Evolutionary conservation across 2,113 vertebrate genomes (phyloP).

Genomic region (Ciconia stormi): DNA sequence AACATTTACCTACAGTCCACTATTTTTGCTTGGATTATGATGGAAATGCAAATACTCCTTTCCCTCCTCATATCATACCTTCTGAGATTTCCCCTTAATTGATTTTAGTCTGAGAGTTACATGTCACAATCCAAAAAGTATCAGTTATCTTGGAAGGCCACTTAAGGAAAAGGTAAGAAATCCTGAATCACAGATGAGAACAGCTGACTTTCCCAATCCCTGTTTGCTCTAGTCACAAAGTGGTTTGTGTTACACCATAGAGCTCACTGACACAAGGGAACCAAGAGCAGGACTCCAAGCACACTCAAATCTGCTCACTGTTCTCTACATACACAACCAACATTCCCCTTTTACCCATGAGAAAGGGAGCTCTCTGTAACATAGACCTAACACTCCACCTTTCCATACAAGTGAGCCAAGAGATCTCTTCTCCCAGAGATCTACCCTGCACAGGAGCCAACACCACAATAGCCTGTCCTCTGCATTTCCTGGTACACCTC

Average conservation of each 20-base stretch:
- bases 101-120: neutral
- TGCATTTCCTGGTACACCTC: neutral
- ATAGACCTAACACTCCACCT: neutral
- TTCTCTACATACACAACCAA: neutral
- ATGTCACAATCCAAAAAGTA: neutral
- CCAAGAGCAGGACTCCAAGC: neutral
- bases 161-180: neutral
- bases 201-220: neutral
- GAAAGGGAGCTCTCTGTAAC: neutral
- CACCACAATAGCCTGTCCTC: neutral
- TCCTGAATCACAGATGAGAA: neutral
- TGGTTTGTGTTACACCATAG: neutral
- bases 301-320: neutral
- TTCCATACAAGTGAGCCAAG: neutral
- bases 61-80: neutral
- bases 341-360: fast-evolving
- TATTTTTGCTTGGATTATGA: neutral
- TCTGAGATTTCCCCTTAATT: neutral
- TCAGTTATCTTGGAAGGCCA: neutral
- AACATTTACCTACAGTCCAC: neutral
- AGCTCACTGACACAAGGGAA: neutral
- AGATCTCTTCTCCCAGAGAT: neutral
- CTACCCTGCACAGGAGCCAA: fast-evolving
- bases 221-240: neutral
- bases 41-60: neutral